Conservation (phyloP, 2,888 invertebrate genomes). For the Caenorhabditis macrosperma region DNA sequence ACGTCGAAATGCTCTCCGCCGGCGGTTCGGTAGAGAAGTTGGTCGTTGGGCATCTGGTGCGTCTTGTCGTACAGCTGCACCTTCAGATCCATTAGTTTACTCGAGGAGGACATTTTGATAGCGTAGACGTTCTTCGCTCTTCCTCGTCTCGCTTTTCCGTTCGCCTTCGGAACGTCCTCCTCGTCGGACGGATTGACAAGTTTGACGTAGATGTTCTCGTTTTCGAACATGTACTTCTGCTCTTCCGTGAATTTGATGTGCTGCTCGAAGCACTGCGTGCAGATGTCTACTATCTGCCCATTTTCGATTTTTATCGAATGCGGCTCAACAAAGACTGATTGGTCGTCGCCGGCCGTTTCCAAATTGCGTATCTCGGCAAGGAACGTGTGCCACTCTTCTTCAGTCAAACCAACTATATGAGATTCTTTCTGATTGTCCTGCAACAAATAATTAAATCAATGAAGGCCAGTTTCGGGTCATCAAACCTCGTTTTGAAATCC, state of each 20-base stretch:
- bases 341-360: slow-evolving; percentile 37
- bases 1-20: slow-evolving; percentile 57
- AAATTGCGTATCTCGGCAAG: slow-evolving; percentile 35
- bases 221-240: slow-evolving; percentile 56
- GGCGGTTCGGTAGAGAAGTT: slow-evolving; percentile 60
- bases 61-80: slow-evolving; percentile 69
- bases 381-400: slow-evolving; percentile 62
- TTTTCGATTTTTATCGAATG: slow-evolving; percentile 15
- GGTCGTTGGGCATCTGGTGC: slow-evolving; percentile 62
- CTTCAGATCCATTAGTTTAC: slow-evolving; percentile 72
- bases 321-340: background rate
- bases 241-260: slow-evolving; percentile 42
- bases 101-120: slow-evolving; percentile 65
- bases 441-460: background rate
- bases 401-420: slow-evolving; percentile 58
- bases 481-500: slow-evolving; percentile 23
- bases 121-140: slow-evolving; percentile 42
- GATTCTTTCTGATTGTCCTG: slow-evolving; percentile 33
- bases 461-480: too few relatives aligned
- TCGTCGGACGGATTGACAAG: slow-evolving; percentile 63
- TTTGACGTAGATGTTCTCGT: slow-evolving; percentile 71
- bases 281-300: slow-evolving; percentile 53
- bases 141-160: slow-evolving; percentile 42
- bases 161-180: slow-evolving; percentile 32
- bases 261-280: slow-evolving; percentile 58